Evolutionary conservation across 2,888 invertebrate genomes (phyloP).

Genomic region (Eumerus sabulonum): DNA sequence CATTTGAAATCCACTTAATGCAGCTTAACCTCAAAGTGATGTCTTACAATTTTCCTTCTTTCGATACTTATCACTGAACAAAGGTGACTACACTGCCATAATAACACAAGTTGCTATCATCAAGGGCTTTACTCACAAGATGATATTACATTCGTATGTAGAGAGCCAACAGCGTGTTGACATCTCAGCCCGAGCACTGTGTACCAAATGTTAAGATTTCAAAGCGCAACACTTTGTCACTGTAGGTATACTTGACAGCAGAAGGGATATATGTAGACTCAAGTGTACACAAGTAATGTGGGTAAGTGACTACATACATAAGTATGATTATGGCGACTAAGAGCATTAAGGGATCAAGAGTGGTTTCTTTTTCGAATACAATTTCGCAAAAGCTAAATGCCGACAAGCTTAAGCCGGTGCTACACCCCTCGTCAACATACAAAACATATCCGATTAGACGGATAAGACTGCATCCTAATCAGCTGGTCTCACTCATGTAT

Average conservation of each 20-base stretch:
- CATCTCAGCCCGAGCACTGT: conserved; percentile 29
- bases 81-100: not conserved
- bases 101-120: conserved; percentile 38
- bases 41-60: too few relatives aligned
- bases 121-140: conserved; percentile 33
- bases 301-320: conserved; percentile 22
- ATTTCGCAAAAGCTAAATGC: not conserved
- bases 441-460: not conserved
- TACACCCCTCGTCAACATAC: too few relatives aligned
- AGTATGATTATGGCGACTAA: conserved; percentile 48
- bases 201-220: conserved; percentile 16
- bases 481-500: too few relatives aligned
- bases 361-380: conserved; percentile 2
- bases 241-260: conserved; percentile 43
- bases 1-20: too few relatives aligned
- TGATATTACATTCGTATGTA: conserved; percentile 19
- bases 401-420: not conserved
- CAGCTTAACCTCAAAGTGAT: too few relatives aligned
- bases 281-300: conserved; percentile 46
- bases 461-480: too few relatives aligned
- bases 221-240: conserved; percentile 26
- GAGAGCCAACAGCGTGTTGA: conserved; percentile 53
- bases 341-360: conserved; percentile 47
- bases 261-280: conserved; percentile 31
- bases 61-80: too few relatives aligned